phyloP scores from a whole-genome alignment of 2,113 vertebrate species.

The Nestor notabilis region DNA sequence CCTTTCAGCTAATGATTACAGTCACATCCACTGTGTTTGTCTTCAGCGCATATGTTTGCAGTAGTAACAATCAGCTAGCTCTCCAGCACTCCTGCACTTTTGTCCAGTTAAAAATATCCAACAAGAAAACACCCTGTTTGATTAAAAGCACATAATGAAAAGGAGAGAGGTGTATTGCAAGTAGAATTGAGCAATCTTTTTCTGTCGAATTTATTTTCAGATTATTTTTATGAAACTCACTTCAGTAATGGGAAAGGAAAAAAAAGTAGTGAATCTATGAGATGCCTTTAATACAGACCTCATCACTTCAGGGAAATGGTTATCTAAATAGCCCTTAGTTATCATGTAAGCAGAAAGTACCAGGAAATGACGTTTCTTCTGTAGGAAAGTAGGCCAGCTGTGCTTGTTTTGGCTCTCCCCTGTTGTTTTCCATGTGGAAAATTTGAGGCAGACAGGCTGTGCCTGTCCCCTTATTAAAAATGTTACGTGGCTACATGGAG shows the following conservation, averaged over 20 bases:
- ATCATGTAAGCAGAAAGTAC: slow-evolving; percentile 71
- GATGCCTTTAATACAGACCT: slow-evolving; percentile 25
- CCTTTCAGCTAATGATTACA: slow-evolving; percentile 36
- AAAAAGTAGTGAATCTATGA: neutral
- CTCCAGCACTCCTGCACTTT: slow-evolving; percentile 50
- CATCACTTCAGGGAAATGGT: slow-evolving; percentile 57
- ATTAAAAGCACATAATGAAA: neutral
- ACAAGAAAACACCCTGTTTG: slow-evolving; percentile 10
- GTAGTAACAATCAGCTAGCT: slow-evolving; percentile 24
- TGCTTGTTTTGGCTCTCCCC: slow-evolving; percentile 77
- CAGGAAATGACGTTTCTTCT: slow-evolving; percentile 73
- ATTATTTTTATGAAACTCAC: slow-evolving; percentile 22
- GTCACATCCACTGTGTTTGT: slow-evolving; percentile 40
- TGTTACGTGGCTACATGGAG: slow-evolving; percentile 22
- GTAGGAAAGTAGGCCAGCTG: slow-evolving; percentile 74
- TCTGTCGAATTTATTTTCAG: neutral
- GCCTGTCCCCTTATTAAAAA: slow-evolving; percentile 53
- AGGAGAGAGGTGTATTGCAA: neutral
- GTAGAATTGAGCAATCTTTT: neutral
- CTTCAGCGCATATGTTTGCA: neutral
- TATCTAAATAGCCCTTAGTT: slow-evolving; percentile 75
- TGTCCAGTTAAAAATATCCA: slow-evolving; percentile 34
- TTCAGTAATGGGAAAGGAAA: slow-evolving; percentile 18
- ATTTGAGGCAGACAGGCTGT: slow-evolving; percentile 57
- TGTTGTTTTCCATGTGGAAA: slow-evolving; percentile 69